A percentile compares a stretch with the other conserved stretches of the same genome.
Evolutionary conservation across 2,113 vertebrate genomes (phyloP).

Genomic region (Rhinichthys klamathensis): DNA sequence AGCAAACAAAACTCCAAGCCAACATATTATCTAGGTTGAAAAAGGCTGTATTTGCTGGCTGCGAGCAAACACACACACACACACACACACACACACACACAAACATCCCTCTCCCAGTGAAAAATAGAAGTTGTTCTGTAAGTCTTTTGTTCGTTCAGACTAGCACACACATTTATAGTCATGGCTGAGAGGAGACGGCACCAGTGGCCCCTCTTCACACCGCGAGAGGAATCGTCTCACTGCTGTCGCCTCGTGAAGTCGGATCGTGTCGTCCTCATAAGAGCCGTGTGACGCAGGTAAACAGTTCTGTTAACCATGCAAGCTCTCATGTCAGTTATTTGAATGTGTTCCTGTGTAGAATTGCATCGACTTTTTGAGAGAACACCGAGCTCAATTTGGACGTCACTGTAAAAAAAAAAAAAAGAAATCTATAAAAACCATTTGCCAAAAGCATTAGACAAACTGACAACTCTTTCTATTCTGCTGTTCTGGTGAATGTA

Average conservation of each 20-base stretch:
- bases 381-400: slow-evolving; percentile 3
- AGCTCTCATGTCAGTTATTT: slow-evolving; percentile 20
- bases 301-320: slow-evolving; percentile 30
- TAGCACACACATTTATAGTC: slow-evolving; percentile 66
- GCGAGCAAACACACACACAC: slow-evolving; percentile 31
- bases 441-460: background rate
- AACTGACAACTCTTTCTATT: background rate
- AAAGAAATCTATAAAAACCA: background rate
- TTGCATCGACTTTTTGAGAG: background rate
- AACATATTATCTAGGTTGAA: slow-evolving; percentile 5
- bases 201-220: slow-evolving; percentile 62
- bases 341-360: background rate
- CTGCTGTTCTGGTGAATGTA: too few species aligned
- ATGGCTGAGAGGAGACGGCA: slow-evolving; percentile 73
- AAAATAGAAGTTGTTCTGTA: slow-evolving; percentile 67
- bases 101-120: slow-evolving; percentile 55
- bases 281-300: slow-evolving; percentile 53
- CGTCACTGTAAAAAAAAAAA: background rate
- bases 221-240: slow-evolving; percentile 21
- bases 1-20: slow-evolving; percentile 39
- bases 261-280: slow-evolving; percentile 26
- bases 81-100: slow-evolving; percentile 35
- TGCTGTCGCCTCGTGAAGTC: slow-evolving; percentile 22
- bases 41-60: background rate
- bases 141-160: slow-evolving; percentile 73